Evolutionary conservation across 2,888 invertebrate genomes (phyloP).

Genomic region (Pecten maximus): DNA sequence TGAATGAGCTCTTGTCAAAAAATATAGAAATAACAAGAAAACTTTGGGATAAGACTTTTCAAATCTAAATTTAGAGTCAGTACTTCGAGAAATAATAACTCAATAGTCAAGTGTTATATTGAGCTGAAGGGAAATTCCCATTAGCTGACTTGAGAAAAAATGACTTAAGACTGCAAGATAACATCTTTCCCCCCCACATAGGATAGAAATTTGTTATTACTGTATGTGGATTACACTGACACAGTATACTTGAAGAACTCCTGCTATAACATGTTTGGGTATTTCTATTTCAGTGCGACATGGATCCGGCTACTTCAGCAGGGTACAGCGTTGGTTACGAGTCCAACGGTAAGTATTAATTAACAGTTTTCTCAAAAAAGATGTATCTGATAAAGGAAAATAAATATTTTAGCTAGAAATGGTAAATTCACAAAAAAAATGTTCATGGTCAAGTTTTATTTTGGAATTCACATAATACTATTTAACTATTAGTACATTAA

Average conservation of each 20-base stretch:
- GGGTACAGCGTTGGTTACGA: slow-evolving; percentile 64
- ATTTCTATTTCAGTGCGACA: slow-evolving; percentile 60
- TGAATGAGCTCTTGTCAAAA: too few species aligned
- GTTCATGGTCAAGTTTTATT: background rate
- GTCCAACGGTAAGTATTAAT: slow-evolving; percentile 64
- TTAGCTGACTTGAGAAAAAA: too few species aligned
- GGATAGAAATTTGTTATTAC: background rate
- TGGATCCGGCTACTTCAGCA: slow-evolving; percentile 59
- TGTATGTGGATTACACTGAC: background rate
- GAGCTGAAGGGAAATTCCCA: too few species aligned
- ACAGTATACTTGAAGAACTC: background rate
- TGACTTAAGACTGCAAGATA: too few species aligned
- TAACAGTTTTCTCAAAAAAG: background rate
- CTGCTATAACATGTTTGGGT: background rate
- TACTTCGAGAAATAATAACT: too few species aligned
- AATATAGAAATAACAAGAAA: too few species aligned
- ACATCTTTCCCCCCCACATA: too few species aligned
- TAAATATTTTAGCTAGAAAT: background rate
- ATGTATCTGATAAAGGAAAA: background rate
- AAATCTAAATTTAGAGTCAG: too few species aligned
- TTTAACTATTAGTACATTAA: too few species aligned
- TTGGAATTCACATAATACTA: too few species aligned
- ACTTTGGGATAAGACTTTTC: too few species aligned
- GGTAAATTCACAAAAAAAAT: background rate
- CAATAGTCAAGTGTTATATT: too few species aligned